Base-by-base conservation (phyloP, 2,888 invertebrate species). In the Stenchaetothrips biformis region DNA sequence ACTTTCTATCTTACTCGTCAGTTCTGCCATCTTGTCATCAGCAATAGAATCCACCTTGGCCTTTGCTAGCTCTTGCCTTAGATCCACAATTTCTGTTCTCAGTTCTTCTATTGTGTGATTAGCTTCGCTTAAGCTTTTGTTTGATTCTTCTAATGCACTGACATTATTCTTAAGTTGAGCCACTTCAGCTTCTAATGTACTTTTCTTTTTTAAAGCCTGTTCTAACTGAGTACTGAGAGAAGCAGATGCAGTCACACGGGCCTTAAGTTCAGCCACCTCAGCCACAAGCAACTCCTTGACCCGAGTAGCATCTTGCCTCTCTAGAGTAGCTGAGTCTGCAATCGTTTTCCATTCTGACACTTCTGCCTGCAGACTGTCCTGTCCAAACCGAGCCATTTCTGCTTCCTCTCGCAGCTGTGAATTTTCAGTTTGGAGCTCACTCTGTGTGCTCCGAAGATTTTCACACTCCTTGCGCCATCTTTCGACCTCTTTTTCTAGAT, bases 351-450 rank as follows among this genome's bases (percentile, higher is more conserved):
- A 62, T 13, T 53, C 79, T 47, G 67, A 21, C 25, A 81, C 27
- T 78, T 81, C 80, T 37, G 79, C 37, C 67, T 80, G 67, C 11
- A 82, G 74, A 11, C 25, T 53, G 13, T 80, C 79, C 27, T 82
- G 67, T 7, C 67, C 67, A 74, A 74, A 74, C 7, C 67, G 67
- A 7, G 67, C 67, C 67, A 74, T 74, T 74, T 74, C 67, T 74
- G 67, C 67, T 74, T 74, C 67, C 11, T 74, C 67, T 11, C 25
- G 21, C 21, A 74, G 67, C 67, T 74, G 67, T 74, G 25, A 74
- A 21, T 74, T 74, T 74, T 74, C 67, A 25, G 8, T 74, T 11
- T 74, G 67, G 25, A 74, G 67, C 11, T 74, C 67, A 21, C 67
- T 25, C 11, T 74, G 67, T 25, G 25, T 25, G 25, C 11, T 21